Evolutionary conservation across 1,140 invertebrate species (phyloP).

Genomic region (Achroia grisella): DNA sequence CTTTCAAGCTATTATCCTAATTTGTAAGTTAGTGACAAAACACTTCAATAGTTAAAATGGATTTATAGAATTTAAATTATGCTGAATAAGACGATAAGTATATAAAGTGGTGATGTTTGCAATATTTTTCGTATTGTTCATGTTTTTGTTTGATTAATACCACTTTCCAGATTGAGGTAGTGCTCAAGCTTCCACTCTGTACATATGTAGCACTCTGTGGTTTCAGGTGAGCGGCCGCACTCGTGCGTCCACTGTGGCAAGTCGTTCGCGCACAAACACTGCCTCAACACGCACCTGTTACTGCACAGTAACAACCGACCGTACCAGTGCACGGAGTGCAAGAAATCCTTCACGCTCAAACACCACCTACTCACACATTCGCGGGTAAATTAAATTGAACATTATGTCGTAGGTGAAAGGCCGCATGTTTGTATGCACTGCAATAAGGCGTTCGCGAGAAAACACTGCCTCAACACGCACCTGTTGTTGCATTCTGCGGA

Average conservation of each 20-base stretch:
- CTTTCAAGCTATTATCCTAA: too few relatives aligned
- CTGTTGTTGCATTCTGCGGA: constrained; percentile 86
- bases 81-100: too few relatives aligned
- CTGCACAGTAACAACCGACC: constrained; percentile 87
- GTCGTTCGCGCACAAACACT: constrained; percentile 89
- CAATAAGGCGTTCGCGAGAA: constrained; percentile 89
- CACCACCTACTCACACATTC: constrained; percentile 86
- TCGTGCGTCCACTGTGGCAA: constrained; percentile 90
- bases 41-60: too few relatives aligned
- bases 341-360: constrained; percentile 89
- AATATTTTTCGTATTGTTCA: too few relatives aligned
- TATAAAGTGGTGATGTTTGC: background rate
- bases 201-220: too few relatives aligned
- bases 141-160: too few relatives aligned
- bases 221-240: constrained; percentile 82
- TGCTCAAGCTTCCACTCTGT: too few relatives aligned
- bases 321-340: constrained; percentile 88
- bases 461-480: constrained; percentile 89
- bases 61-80: too few relatives aligned
- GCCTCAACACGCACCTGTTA: constrained; percentile 86
- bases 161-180: too few relatives aligned
- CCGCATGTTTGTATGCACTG: constrained; percentile 89
- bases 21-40: too few relatives aligned
- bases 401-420: constrained; percentile 75
- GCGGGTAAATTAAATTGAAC: constrained; percentile 73